Base-by-base conservation (phyloP, 1,140 invertebrate species). In the Drosophila kikkawai region DNA sequence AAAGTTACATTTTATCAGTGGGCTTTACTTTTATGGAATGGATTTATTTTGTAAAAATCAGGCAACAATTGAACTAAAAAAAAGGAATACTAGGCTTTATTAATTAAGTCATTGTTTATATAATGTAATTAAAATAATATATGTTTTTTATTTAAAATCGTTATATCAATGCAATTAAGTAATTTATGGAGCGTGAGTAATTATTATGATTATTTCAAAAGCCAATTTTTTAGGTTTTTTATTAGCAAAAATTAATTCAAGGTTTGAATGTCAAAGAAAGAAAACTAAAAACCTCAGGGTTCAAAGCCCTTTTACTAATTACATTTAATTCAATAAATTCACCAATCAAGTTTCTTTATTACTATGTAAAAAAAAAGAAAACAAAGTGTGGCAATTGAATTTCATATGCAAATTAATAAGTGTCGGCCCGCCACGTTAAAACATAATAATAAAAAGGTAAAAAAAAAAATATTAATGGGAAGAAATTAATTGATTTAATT, bases 401-500 rank as follows among this genome's bases (percentile, higher is more conserved):
- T 53, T 51, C 26, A 73, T 60, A 45, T 61, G 70, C 42, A 56
- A 63, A 80, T 74, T 34, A 68, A 65, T 79, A 68, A 68, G 58
- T 64, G 55, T 61, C 44, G 44, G 37, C 41, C 17, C 26, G 19
- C 22, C 29, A 58, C 29, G 29, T 67, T 67, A 39, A 67, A 61
- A 78, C 29, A 76, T 34, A 70, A 47, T 22, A 22, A 63, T 44
- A 41, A 61, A 67, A 59, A 57, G 22, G 41, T 19, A 12, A 15
- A 47, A 55, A 26, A 53, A 48, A 26, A n/a, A 55, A n/a, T 29
- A 59, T 41, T 29, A 65, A 51, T 44, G 19, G 37, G 56, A 36
- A 34, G 13, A 73, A 76, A 76, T 79, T 79, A 87, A 87, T 87
- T 85, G 79, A 85, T 85, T 70, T 75, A 82, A 79, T 71, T 79